A percentile compares a stretch with the other conserved stretches of the same genome.
Evolutionary conservation across 1,140 invertebrate genomes (phyloP).

Genomic region (Ostrea edulis): DNA sequence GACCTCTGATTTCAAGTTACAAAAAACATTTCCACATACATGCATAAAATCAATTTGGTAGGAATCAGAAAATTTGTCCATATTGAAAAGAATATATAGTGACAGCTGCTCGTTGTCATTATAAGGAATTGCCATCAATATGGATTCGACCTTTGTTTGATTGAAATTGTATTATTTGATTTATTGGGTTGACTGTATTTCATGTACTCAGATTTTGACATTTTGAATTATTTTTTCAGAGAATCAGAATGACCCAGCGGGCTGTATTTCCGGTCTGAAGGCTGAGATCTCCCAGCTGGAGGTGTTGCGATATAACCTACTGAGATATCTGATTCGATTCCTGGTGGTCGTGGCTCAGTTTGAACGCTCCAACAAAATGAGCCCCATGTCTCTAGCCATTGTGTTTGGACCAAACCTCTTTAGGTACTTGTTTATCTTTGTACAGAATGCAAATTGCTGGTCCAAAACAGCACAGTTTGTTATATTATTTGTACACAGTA

Average conservation of each 20-base stretch:
- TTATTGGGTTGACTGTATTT: too few relatives aligned
- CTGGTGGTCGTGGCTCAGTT: constrained; percentile 76
- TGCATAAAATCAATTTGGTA: too few relatives aligned
- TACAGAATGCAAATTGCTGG: too few relatives aligned
- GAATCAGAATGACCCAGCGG: constrained; percentile 56
- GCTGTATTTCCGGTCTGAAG: constrained; percentile 62
- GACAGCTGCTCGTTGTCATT: too few relatives aligned
- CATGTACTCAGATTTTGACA: too few relatives aligned
- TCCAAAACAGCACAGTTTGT: too few relatives aligned
- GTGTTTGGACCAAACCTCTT: constrained; percentile 81
- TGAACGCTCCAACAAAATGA: constrained; percentile 79
- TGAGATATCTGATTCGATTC: constrained; percentile 78
- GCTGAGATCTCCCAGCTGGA: constrained; percentile 69
- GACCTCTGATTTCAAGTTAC: background rate
- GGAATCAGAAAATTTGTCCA: too few relatives aligned
- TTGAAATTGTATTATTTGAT: too few relatives aligned
- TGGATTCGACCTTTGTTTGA: too few relatives aligned
- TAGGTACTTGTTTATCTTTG: constrained; percentile 68
- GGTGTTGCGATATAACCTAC: constrained; percentile 75
- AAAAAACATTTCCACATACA: background rate
- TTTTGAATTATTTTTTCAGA: constrained; percentile 42
- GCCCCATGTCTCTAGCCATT: constrained; percentile 78
- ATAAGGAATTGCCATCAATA: too few relatives aligned
- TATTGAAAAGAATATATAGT: too few relatives aligned
- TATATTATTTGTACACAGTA: too few relatives aligned